Conservation (phyloP, 2,113 vertebrate species). For the Bungarus multicinctus region DNA sequence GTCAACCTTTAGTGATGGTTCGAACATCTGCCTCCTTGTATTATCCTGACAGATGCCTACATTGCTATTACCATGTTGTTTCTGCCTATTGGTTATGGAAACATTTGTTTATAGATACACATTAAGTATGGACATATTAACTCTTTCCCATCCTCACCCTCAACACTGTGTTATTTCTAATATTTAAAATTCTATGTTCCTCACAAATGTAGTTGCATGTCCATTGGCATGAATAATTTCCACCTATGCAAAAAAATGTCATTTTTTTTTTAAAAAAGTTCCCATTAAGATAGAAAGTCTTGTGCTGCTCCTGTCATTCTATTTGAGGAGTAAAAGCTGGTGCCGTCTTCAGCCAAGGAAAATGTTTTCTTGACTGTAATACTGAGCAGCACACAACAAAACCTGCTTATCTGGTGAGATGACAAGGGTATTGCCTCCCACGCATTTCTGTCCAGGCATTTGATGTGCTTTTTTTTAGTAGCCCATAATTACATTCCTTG, state of each 20-base stretch:
- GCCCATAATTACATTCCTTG: slow-evolving; percentile 32
- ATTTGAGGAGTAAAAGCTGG: slow-evolving; percentile 31
- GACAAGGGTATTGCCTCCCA: slow-evolving; percentile 48
- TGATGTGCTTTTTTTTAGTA: slow-evolving; percentile 35
- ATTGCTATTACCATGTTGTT: slow-evolving; percentile 22
- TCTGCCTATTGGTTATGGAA: slow-evolving; percentile 28
- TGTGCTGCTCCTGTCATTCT: slow-evolving; percentile 33
- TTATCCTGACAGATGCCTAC: neutral
- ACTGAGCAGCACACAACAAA: slow-evolving; percentile 31
- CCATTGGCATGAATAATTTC: slow-evolving; percentile 57
- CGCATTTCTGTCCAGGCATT: slow-evolving; percentile 38
- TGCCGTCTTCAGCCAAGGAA: slow-evolving; percentile 37
- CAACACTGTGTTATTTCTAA: slow-evolving; percentile 45
- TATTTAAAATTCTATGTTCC: slow-evolving; percentile 46
- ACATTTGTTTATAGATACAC: slow-evolving; percentile 30
- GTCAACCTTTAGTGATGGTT: neutral
- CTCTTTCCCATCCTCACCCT: slow-evolving; percentile 36
- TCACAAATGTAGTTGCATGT: slow-evolving; percentile 28
- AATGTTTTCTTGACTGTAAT: slow-evolving; percentile 24
- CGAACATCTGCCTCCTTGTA: slow-evolving; percentile 5
- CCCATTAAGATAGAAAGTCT: slow-evolving; percentile 48
- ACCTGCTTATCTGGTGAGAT: slow-evolving; percentile 40
- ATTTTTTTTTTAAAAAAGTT: slow-evolving; percentile 36
- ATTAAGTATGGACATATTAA: slow-evolving; percentile 39
- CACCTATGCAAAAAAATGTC: slow-evolving; percentile 46